Conservation (phyloP, 2,113 vertebrate genomes). For the Gymnobelideus leadbeateri region DNA sequence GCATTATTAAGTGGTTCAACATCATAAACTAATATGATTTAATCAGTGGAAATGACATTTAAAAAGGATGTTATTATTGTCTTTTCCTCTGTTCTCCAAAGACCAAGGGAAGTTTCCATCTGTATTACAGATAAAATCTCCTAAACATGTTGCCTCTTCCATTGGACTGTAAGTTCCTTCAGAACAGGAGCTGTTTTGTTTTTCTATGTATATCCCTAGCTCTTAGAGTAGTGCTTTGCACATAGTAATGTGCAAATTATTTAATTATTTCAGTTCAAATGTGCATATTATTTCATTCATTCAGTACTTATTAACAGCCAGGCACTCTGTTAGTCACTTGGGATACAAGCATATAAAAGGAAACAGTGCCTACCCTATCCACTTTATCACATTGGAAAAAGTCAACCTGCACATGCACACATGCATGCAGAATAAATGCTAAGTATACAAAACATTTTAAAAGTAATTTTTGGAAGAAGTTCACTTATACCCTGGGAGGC, state of each 20-base stretch:
- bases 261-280: no score
- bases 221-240: not conserved
- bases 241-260: not conserved
- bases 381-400: not conserved
- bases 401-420: not conserved
- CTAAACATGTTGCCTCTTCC: not conserved
- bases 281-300: not conserved
- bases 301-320: no score
- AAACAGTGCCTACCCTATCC: not conserved
- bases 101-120: not conserved
- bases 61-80: not conserved
- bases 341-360: not conserved
- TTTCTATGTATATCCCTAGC: not conserved
- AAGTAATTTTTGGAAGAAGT: not conserved
- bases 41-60: not conserved
- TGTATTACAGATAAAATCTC: not conserved
- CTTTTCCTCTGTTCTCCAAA: not conserved
- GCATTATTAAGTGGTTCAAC: not conserved
- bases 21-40: not conserved
- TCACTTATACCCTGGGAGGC: not conserved
- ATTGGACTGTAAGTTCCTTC: not conserved
- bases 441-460: not conserved
- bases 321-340: not conserved
- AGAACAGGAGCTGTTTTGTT: not conserved
- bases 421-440: not conserved